These are phyloP conservation scores for Coptodon bakossiorum DNA, from an alignment of 2,113 vertebrate genomes.

Conservation along the genomic window DNA sequence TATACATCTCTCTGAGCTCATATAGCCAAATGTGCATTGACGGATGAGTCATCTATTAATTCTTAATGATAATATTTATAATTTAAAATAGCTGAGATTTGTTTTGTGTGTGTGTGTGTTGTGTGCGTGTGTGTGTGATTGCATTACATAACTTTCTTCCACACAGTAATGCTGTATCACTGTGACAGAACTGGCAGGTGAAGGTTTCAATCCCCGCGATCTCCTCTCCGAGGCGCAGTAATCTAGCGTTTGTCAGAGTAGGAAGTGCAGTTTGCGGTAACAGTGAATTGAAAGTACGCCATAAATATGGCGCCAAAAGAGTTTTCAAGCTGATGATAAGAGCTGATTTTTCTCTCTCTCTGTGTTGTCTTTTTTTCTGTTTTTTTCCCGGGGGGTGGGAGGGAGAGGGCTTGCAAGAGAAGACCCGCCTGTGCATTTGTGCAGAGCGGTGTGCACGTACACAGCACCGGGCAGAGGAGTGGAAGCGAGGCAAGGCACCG, in stretches of 20 bases:
- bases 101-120: not conserved
- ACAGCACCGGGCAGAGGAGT: constrained; percentile 33
- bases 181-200: constrained; percentile 32
- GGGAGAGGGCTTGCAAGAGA: constrained; percentile 58
- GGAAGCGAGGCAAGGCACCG: not conserved
- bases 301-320: constrained; percentile 99
- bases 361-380: not conserved
- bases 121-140: accelerated
- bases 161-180: not conserved
- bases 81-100: not conserved
- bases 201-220: constrained; percentile 34
- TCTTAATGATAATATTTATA: not conserved
- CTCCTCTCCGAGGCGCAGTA: constrained; percentile 58
- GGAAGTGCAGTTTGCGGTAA: constrained; percentile 73
- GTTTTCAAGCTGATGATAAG: constrained; percentile 80
- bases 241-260: constrained; percentile 35
- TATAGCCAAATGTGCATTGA: not conserved
- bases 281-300: constrained; percentile 96
- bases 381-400: constrained; percentile 7
- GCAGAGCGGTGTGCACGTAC: constrained; percentile 24
- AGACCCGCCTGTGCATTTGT: constrained; percentile 58
- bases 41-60: not conserved
- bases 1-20: not conserved
- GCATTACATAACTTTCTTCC: not conserved
- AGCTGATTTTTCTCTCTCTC: constrained; percentile 51